Conservation (phyloP, 2,113 vertebrate genomes). For the Atrichornis clamosus region DNA sequence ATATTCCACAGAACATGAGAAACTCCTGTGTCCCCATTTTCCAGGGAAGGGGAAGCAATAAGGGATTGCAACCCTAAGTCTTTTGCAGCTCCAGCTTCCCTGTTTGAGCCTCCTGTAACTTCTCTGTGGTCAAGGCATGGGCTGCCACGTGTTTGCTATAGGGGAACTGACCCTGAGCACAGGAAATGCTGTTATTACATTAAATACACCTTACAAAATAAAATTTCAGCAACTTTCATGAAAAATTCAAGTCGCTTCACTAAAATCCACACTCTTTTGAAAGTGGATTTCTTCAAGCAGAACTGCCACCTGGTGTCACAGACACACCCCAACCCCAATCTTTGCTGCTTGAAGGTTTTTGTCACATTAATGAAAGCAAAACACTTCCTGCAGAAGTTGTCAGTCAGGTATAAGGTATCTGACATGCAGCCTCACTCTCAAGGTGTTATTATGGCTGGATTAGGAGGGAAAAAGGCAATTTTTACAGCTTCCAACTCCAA, state of each 20-base stretch:
- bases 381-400: background rate
- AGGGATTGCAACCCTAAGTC: background rate
- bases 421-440: background rate
- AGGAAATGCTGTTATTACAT: rapidly evolving
- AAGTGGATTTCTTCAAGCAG: background rate
- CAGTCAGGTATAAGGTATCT: background rate
- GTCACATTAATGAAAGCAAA: background rate
- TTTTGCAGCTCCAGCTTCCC: background rate
- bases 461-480: background rate
- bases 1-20: background rate
- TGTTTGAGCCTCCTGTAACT: background rate
- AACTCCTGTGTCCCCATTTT: background rate
- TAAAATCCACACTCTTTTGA: background rate
- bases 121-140: background rate
- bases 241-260: background rate
- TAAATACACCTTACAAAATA: background rate
- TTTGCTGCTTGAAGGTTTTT: background rate
- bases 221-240: background rate
- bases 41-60: background rate
- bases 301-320: background rate
- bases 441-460: background rate
- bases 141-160: background rate
- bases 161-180: background rate
- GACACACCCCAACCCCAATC: background rate
- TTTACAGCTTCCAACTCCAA: background rate